Conservation (phyloP, 2,797 vertebrate genomes). For the Neopelma chrysocephalum region DNA sequence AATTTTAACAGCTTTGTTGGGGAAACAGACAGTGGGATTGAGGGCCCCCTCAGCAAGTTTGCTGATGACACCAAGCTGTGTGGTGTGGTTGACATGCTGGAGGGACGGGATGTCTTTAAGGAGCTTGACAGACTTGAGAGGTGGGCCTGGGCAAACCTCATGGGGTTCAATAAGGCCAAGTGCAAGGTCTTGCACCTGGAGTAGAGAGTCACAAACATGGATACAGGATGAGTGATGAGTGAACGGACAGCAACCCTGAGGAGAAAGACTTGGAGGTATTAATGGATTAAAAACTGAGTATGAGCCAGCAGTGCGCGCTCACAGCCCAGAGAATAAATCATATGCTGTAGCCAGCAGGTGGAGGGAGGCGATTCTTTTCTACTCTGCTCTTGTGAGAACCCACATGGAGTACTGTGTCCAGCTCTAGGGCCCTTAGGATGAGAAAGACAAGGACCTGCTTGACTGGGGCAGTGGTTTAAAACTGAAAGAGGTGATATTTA, state of each 20-base stretch:
- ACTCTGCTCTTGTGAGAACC: rapidly evolving
- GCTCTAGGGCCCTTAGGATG: not conserved
- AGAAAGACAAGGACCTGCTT: not conserved
- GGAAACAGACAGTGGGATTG: not conserved
- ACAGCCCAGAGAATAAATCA: not conserved
- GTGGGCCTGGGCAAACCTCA: rapidly evolving
- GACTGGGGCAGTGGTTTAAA: rapidly evolving
- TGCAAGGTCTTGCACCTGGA: not conserved
- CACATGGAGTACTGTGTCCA: not conserved
- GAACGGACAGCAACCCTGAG: not conserved
- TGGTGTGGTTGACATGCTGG: not conserved
- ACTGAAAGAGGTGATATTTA: rapidly evolving
- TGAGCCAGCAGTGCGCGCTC: rapidly evolving
- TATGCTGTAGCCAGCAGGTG: not conserved
- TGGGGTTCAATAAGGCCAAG: not conserved
- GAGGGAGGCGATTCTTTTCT: not conserved
- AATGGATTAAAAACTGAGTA: not conserved
- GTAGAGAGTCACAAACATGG: not conserved
- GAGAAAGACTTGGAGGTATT: not conserved
- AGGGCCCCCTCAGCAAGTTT: not conserved
- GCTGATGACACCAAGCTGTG: not conserved
- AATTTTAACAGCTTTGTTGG: not conserved
- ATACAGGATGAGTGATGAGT: not conserved
- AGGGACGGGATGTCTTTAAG: not conserved
- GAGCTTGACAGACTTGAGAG: not conserved